Evolutionary conservation across 2,888 invertebrate species (phyloP).

Genomic region (Orchestes rusci): DNA sequence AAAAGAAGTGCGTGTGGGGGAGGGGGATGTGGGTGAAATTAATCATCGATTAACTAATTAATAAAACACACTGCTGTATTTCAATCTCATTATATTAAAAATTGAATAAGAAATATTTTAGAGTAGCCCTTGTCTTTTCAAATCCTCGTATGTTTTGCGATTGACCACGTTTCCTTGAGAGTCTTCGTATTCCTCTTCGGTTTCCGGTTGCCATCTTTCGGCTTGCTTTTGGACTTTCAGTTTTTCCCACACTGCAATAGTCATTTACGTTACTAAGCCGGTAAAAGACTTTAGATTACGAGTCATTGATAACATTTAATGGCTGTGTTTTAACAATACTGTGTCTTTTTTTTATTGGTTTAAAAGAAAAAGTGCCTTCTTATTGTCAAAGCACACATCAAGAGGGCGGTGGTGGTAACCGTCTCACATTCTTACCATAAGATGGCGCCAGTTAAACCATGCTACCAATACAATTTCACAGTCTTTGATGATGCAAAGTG

Average conservation of each 20-base stretch:
- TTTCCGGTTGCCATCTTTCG: constrained; percentile 94
- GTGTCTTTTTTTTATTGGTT: too few relatives aligned
- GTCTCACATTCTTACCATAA: too few relatives aligned
- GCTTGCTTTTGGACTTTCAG: constrained; percentile 91
- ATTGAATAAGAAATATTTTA: constrained; percentile 44
- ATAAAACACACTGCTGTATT: neutral
- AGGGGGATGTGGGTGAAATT: constrained; percentile 43
- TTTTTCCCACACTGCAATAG: constrained; percentile 87
- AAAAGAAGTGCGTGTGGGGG: constrained; percentile 39
- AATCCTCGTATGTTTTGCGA: constrained; percentile 95
- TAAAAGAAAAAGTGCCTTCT: too few relatives aligned
- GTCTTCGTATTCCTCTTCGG: constrained; percentile 98
- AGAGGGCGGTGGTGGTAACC: too few relatives aligned
- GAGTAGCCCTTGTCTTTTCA: constrained; percentile 94
- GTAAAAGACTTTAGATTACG: neutral
- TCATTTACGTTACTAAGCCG: too few relatives aligned
- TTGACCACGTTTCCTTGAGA: constrained; percentile 98
- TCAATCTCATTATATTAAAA: constrained; percentile 1
- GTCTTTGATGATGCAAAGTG: too few relatives aligned
- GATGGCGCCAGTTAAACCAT: too few relatives aligned
- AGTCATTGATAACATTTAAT: too few relatives aligned
- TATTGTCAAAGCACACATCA: too few relatives aligned
- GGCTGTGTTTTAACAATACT: too few relatives aligned
- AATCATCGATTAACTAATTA: too few relatives aligned
- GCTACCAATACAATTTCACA: too few relatives aligned